Conservation (phyloP, 2,113 vertebrate genomes). For the Podarcis cretensis region DNA sequence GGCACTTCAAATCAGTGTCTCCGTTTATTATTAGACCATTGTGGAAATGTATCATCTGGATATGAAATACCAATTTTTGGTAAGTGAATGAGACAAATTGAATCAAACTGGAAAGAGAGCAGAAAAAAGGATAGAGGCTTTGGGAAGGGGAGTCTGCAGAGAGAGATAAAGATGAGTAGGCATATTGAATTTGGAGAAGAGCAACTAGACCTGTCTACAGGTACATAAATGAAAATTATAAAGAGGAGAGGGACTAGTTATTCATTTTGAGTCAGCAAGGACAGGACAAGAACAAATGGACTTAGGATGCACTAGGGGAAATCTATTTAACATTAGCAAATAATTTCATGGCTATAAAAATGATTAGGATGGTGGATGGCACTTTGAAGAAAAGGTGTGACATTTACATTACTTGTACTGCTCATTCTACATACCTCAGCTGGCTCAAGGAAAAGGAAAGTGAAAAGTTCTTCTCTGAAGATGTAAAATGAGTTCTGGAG, state of each 20-base stretch:
- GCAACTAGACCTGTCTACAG: conserved; percentile 51
- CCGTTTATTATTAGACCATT: not conserved
- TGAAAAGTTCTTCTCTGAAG: not conserved
- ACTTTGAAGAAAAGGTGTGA: conserved; percentile 22
- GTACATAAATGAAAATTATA: conserved; percentile 59
- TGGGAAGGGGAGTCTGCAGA: conserved; percentile 51
- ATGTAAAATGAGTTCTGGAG: not conserved
- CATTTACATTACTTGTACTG: conserved; percentile 43
- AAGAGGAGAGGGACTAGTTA: conserved; percentile 56
- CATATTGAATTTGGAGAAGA: conserved; percentile 53
- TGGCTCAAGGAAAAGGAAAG: not conserved
- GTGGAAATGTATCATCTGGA: conserved; percentile 17
- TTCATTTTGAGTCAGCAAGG: conserved; percentile 52
- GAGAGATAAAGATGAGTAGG: conserved; percentile 59
- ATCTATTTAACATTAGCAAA: conserved; percentile 55
- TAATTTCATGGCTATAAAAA: conserved; percentile 44
- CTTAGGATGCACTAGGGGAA: conserved; percentile 49
- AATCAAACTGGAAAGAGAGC: conserved; percentile 24
- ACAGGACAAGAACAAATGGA: conserved; percentile 58
- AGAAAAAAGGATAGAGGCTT: conserved; percentile 45
- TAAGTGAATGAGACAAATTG: conserved; percentile 45
- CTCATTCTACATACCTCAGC: not conserved
- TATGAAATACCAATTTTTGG: not conserved
- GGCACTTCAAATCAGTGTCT: not conserved
- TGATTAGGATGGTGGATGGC: conserved; percentile 40